Evolutionary conservation across 2,888 invertebrate species (phyloP).

Genomic region (Agriotes lineatus): DNA sequence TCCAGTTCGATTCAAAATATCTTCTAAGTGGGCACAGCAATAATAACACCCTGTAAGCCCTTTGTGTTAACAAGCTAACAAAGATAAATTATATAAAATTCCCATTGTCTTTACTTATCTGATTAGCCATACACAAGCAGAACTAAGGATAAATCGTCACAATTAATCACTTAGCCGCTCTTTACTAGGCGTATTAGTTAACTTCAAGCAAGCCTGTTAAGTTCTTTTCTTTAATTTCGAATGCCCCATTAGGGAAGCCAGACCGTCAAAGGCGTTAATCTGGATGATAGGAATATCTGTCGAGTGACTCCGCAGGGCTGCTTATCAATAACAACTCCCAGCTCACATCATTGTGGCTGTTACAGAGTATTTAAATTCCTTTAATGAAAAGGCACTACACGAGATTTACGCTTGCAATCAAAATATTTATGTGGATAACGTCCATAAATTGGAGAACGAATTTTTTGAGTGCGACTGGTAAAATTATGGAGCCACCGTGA

Average conservation of each 20-base stretch:
- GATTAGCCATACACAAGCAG: no score
- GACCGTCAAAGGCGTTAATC: constrained; percentile 28
- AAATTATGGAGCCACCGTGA: no score
- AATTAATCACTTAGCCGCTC: constrained; percentile 5
- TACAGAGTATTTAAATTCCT: not conserved
- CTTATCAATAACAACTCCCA: constrained; percentile 21
- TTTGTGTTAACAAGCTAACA: no score
- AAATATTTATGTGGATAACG: no score
- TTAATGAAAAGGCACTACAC: not conserved
- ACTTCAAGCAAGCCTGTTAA: constrained; percentile 8
- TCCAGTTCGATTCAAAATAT: no score
- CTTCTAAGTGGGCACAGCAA: no score
- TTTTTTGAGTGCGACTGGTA: no score
- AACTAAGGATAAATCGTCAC: not conserved
- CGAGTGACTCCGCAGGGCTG: constrained; percentile 11
- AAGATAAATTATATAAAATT: no score
- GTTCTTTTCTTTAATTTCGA: constrained; percentile 12
- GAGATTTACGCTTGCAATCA: not conserved
- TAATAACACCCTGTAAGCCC: no score
- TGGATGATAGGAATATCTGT: constrained; percentile 22
- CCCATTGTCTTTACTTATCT: no score
- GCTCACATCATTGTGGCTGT: constrained; percentile 10
- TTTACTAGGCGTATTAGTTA: constrained; percentile 13
- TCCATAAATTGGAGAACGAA: no score
- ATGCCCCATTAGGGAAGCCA: constrained; percentile 12